Evolutionary conservation across 2,888 invertebrate species (phyloP).

Genomic region (Drymonia ruficornis): DNA sequence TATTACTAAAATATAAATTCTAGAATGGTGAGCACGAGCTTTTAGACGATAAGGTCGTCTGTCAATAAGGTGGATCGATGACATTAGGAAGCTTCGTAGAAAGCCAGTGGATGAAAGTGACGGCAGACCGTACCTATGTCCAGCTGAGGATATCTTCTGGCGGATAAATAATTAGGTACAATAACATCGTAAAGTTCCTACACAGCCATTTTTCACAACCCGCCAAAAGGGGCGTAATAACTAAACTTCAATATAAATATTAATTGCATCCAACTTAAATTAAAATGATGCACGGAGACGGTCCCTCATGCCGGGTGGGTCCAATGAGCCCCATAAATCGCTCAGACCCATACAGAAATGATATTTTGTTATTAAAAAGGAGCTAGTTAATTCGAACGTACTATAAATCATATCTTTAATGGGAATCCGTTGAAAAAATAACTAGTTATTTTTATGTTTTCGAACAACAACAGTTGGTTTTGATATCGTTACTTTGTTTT

Average conservation of each 20-base stretch:
- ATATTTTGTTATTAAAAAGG: slow-evolving; percentile 69
- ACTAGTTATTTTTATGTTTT: slow-evolving; percentile 12
- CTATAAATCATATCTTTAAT: slow-evolving; percentile 56
- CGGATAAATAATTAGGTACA: too few species aligned
- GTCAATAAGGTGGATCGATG: too few species aligned
- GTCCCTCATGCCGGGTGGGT: slow-evolving; percentile 31
- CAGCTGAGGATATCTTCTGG: too few species aligned
- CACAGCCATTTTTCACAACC: background rate
- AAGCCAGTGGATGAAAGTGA: too few species aligned
- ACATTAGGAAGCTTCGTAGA: too few species aligned
- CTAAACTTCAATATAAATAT: slow-evolving; percentile 13
- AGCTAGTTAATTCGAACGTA: slow-evolving; percentile 61
- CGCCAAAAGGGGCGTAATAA: slow-evolving; percentile 1
- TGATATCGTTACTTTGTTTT: slow-evolving; percentile 4
- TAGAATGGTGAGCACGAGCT: too few species aligned
- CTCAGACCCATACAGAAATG: slow-evolving; percentile 49
- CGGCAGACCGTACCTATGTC: too few species aligned
- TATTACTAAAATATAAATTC: too few species aligned
- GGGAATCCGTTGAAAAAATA: slow-evolving; percentile 43
- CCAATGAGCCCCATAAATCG: slow-evolving; percentile 51
- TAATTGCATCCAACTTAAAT: slow-evolving; percentile 29
- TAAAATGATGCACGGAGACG: slow-evolving; percentile 28
- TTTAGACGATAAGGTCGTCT: too few species aligned
- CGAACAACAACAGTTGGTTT: slow-evolving; percentile 20
- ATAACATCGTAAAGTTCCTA: too few species aligned